These are phyloP conservation scores for Hecatera dysodea DNA, from an alignment of 2,888 invertebrate genomes.

Conservation along the genomic window DNA sequence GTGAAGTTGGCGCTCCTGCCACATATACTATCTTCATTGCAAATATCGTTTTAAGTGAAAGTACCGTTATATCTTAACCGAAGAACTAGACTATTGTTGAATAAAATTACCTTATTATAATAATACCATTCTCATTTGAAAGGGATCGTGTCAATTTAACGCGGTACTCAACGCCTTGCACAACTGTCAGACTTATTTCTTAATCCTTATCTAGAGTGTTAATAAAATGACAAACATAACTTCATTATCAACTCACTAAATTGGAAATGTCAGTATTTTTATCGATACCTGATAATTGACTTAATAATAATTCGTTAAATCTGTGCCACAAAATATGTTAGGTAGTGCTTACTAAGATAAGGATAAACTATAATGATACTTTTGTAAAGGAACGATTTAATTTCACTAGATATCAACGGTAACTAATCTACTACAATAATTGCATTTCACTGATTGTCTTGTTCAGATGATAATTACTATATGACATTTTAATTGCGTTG, in stretches of 20 bases:
- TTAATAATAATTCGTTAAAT: conserved; percentile 67
- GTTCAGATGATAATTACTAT: conserved; percentile 71
- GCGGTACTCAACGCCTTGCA: conserved; percentile 35
- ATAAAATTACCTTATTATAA: conserved; percentile 10
- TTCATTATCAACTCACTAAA: conserved; percentile 60
- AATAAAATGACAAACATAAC: conserved; percentile 53
- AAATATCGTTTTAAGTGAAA: conserved; percentile 48
- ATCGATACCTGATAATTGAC: conserved; percentile 62
- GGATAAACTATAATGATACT: conserved; percentile 58
- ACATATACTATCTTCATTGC: conserved; percentile 78
- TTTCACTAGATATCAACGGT: conserved; percentile 63
- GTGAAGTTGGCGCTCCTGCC: conserved; percentile 75
- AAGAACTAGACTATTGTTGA: conserved; percentile 21
- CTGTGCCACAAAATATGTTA: conserved; percentile 56
- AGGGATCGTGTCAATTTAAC: conserved; percentile 36
- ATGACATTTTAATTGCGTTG: conserved; percentile 72
- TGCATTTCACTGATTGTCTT: conserved; percentile 72
- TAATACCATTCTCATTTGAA: conserved; percentile 30
- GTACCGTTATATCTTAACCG: conserved; percentile 26
- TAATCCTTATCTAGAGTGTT: conserved; percentile 59
- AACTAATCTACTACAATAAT: conserved; percentile 70
- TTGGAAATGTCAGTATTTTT: conserved; percentile 63
- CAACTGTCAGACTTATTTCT: conserved; percentile 49
- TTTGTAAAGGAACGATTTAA: conserved; percentile 60
- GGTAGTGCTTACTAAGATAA: conserved; percentile 60